A percentile compares a stretch with the other conserved stretches of the same genome.
Evolutionary conservation across 1,140 invertebrate genomes (phyloP).

Genomic region (Cheumatopsyche charites): DNA sequence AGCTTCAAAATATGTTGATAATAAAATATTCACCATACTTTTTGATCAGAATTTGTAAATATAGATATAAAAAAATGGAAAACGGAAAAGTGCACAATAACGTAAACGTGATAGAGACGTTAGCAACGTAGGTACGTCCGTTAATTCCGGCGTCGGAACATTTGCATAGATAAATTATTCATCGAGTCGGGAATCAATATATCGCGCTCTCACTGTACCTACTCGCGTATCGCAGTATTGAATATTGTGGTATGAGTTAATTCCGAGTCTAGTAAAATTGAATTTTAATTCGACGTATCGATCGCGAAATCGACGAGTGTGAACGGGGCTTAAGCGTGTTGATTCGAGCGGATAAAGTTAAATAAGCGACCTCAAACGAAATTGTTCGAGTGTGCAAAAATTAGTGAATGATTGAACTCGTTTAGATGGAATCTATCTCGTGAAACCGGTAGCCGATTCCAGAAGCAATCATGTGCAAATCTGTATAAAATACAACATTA

Average conservation of each 20-base stretch:
- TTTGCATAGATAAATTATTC: constrained; percentile 42
- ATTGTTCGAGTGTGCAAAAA: background rate
- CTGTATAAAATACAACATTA: too few species aligned
- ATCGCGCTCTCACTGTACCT: too few species aligned
- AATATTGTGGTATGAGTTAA: background rate
- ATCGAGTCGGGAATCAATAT: constrained; percentile 34
- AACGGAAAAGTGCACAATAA: too few species aligned
- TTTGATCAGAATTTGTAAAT: too few species aligned
- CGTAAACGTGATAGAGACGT: too few species aligned
- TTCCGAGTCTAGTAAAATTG: constrained; percentile 33
- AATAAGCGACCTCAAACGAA: background rate
- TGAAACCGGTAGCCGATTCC: too few species aligned
- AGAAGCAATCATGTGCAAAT: too few species aligned
- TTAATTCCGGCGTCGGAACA: constrained; percentile 30
- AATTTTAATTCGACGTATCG: constrained; percentile 30
- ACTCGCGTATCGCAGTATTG: too few species aligned
- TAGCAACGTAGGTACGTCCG: background rate
- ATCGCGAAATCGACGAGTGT: background rate
- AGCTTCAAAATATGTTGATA: too few species aligned
- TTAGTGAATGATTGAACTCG: background rate
- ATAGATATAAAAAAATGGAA: too few species aligned
- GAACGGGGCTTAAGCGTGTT: background rate
- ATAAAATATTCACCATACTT: too few species aligned
- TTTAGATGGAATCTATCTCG: background rate
- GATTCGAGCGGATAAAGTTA: background rate